Evolutionary conservation across 2,113 vertebrate species (phyloP).

Genomic region (Baryphthengus martii): DNA sequence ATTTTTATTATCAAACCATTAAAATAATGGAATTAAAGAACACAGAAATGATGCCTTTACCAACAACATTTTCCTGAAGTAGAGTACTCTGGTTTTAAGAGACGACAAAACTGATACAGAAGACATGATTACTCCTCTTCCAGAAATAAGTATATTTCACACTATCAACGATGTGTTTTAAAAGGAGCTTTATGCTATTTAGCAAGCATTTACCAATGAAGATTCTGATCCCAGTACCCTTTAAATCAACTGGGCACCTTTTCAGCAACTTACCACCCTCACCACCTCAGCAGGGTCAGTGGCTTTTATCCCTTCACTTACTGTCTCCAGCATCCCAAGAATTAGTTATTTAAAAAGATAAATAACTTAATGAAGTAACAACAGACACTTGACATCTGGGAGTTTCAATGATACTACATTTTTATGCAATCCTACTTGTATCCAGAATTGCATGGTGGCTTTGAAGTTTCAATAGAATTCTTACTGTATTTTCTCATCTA

Average conservation of each 20-base stretch:
- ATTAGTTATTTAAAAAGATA: background rate
- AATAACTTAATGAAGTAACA: background rate
- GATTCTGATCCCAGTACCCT: background rate
- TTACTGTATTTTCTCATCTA: background rate
- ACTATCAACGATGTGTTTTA: background rate
- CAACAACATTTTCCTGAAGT: background rate
- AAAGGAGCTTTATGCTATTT: background rate
- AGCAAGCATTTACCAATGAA: background rate
- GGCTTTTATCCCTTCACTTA: background rate
- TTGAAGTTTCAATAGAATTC: background rate
- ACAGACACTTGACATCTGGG: background rate
- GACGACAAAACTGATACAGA: background rate
- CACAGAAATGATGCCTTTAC: background rate
- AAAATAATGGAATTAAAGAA: background rate
- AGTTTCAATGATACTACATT: background rate
- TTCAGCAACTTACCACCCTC: background rate
- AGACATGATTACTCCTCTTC: background rate
- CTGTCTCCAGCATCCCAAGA: background rate
- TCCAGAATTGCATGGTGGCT: background rate
- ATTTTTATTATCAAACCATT: background rate
- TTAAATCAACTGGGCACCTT: background rate
- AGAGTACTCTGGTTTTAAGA: background rate
- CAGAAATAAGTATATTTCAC: background rate
- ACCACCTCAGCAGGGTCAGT: background rate
- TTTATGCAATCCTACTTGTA: background rate